Evolutionary conservation across 2,113 vertebrate genomes (phyloP), one percentile per base, ranked within the genome.

Genomic region (Corydoras sp.): DNA sequence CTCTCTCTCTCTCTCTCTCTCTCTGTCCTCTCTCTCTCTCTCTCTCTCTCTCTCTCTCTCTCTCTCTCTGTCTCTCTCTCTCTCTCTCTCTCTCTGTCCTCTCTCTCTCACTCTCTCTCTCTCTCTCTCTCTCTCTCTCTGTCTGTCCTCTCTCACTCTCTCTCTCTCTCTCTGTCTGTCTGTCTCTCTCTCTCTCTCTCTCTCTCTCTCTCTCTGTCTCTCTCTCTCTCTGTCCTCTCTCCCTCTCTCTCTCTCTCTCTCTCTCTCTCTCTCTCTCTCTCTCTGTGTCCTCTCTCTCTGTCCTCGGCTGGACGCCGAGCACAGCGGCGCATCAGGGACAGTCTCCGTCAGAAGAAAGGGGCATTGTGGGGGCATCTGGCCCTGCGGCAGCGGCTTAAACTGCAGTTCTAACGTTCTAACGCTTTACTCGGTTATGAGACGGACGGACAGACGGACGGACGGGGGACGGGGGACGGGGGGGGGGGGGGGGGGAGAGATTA

Each of bases 301-400:
- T 43, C 35, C 62, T 35, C 71, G 50, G 62, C 35, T 29, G 55
- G 49, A 62, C 32, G 30, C 55, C 24, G 8, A 60, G 14, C 10
- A 63, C 48, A 60, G 63, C 66, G 62, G 53, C 63, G 24, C 63
- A 66, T 7, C 15, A 9, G 10, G 2, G 18, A 62, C 14, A 54
- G 58, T 67, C 30, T 11, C 58, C 48, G 60, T 54, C 14, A 62
- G 71, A 76, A 74, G 78, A 79, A 79, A 74, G 68, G 60, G 72
- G 63, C 72, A 74, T 74, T 76, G 78, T 79, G 55, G 60, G 31
- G 54, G 31, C 58, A 3, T 5, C 56, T 74, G 76, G 72, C 74
- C 76, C 76, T 78, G 76, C 58, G 18, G 18, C 18, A 1, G 18
- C 18, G 18, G 18, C 18, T 24, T 24, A 24, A 24, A 24, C 18